A percentile compares a stretch with the other conserved stretches of the same genome.
These are phyloP conservation scores for Neelides sp. DNA, from an alignment of 1,140 invertebrate species.

Conservation along the genomic window DNA sequence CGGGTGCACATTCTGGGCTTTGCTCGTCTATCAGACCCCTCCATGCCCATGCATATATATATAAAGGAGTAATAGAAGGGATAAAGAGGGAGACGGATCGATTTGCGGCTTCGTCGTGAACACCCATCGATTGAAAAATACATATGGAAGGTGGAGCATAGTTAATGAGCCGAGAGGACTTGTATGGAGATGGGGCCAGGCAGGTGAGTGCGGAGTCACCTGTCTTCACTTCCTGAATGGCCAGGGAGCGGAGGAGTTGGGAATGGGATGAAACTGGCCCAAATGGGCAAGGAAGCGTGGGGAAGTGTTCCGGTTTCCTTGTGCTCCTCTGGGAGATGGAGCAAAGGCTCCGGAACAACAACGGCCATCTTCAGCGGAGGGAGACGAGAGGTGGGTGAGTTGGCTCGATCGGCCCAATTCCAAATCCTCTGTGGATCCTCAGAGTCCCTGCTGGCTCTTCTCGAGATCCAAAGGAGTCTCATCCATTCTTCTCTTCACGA, in stretches of 20 bases:
- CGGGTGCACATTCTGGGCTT: too few species aligned
- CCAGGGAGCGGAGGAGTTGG: neutral
- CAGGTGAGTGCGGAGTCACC: too few species aligned
- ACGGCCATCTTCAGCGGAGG: neutral
- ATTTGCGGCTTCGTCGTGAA: neutral
- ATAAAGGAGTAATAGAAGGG: too few species aligned
- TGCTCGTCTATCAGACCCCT: too few species aligned
- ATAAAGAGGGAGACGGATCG: neutral
- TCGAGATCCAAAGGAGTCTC: neutral
- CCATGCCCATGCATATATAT: too few species aligned
- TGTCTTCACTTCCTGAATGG: too few species aligned
- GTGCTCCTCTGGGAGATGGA: constrained; percentile 1
- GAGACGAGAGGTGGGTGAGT: too few species aligned
- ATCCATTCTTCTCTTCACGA: too few species aligned
- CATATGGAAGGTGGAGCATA: neutral
- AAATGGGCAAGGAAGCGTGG: constrained; percentile 28
- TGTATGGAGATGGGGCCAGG: too few species aligned
- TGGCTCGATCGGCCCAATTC: too few species aligned
- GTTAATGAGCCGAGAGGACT: neutral
- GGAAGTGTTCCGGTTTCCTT: constrained; percentile 28
- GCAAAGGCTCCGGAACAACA: neutral
- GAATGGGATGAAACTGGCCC: constrained; percentile 15
- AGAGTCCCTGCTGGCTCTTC: neutral
- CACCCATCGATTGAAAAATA: neutral
- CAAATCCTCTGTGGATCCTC: too few species aligned